These are phyloP conservation scores for Takifugu flavidus DNA, from an alignment of 2,113 vertebrate species.

Conservation along the genomic window DNA sequence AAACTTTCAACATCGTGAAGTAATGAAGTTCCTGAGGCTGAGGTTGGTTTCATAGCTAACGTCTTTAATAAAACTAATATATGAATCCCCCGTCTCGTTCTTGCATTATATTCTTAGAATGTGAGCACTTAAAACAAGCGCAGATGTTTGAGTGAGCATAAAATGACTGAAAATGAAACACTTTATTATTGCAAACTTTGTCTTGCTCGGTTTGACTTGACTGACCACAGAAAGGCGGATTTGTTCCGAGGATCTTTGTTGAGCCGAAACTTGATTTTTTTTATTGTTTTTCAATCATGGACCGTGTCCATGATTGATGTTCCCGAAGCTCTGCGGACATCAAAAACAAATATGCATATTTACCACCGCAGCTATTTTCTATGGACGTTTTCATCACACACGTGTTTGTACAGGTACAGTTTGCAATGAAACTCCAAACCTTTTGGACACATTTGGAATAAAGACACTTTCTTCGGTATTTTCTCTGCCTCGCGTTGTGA, in stretches of 20 bases:
- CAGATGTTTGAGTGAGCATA: conserved; percentile 44
- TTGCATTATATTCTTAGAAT: conserved; percentile 36
- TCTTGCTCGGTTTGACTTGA: conserved; percentile 33
- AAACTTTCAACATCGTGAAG: conserved; percentile 15
- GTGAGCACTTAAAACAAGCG: conserved; percentile 24
- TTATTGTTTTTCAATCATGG: not conserved
- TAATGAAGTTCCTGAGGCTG: conserved; percentile 16
- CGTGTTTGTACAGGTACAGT: not conserved
- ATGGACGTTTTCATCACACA: conserved; percentile 2
- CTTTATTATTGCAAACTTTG: conserved; percentile 42
- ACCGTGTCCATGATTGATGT: no score
- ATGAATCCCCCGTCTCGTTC: conserved; percentile 18
- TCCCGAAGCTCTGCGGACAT: not conserved
- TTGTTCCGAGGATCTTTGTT: conserved; percentile 34
- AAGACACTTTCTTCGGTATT: conserved; percentile 6
- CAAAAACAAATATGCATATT: not conserved
- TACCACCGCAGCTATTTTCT: not conserved
- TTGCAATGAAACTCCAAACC: conserved; percentile 16
- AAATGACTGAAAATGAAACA: conserved; percentile 61
- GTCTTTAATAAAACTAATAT: conserved; percentile 37
- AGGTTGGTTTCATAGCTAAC: conserved; percentile 13
- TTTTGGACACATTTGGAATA: conserved; percentile 13
- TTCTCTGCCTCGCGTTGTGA: not conserved
- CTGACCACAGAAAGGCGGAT: conserved; percentile 34
- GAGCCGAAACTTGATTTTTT: conserved; percentile 13